Base-by-base conservation (phyloP, 2,113 vertebrate genomes). In the Nothoprocta perdicaria region DNA sequence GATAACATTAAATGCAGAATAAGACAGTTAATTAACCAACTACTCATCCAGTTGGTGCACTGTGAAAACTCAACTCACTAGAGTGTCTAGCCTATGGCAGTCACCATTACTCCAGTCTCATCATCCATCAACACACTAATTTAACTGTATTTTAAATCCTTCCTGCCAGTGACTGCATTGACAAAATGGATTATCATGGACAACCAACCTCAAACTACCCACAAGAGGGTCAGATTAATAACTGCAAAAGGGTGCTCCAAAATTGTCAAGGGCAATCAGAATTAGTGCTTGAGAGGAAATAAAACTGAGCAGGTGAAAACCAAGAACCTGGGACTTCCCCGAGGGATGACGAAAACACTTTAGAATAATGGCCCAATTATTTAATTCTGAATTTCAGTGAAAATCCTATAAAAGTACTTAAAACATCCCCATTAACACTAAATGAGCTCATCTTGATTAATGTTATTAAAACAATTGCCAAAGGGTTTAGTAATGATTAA, bases 321-420 rank as follows among this genome's bases (percentile, higher is more conserved):
- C 66, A 95, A 87, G 85, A 93, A 92, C 80, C 55, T 66, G 82
- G 94, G 85, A 83, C 66, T 96, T 96, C 92, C 94, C 91, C 73
- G 73, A 95, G 87, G 94, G 80, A 91, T 91, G 92, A 94, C 53
- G 5, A 94, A 95, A 95, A 86, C 77, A 50, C 89, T 96, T 94
- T 92, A 95, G 87, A 92, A 94, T 96, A 96, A 95, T 96, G 92
- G 89, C 80, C 48, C 92, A 92, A 96, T 96, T 96, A 96, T 95
- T 94, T 96, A 96, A 96, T 96, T 96, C 85, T 89, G 87, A 93
- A 95, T 95, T 96, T 96, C 94, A 96, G 73, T 96, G 95, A 96
- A 96, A 96, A 96, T 95, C 89, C 94, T 96, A 94, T 96, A 96
- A 96, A 94, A 94, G 89, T 93, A 91, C 94, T 93, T 96, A 94